Evolutionary conservation across 2,888 invertebrate species (phyloP), one percentile per base, ranked within the genome.

Genomic region (Brachypalpus laphriformis): DNA sequence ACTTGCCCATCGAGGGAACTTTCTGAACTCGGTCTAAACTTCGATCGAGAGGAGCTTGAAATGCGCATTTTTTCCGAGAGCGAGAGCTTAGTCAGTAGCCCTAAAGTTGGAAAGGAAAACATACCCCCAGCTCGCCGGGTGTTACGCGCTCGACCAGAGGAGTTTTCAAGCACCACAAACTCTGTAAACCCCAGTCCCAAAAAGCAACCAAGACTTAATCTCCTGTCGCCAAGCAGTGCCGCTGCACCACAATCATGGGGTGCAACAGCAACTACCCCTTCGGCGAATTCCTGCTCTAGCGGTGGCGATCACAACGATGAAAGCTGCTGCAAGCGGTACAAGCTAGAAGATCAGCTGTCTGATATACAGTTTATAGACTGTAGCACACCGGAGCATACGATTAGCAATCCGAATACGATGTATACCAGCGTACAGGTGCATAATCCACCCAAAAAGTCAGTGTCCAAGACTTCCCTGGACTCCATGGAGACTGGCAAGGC

Each of bases 1-100:
- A 91, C 92, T 11, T 92, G 92, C 75, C 91, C 92, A 3, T 92
- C 92, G 14, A 91, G 95, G 25, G 97, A 97, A 92, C 93, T 97
- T 65, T 96, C 96, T n/a, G 97, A 96, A 90, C 95, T 97, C 91
- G 94, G 96, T 25, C 93, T 97, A 40, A 96, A 97, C 63, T 96
- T 97, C 88, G 96, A 97, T 85, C 94, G 97, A 56, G 97, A 97
- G 89, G 97, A 97, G 90, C 93, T 96, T 0, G 97, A 97, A 92
- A 95, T 96, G 94, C 94, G 96, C 89, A 97, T 97, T 92, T 97
- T 97, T 91, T 96, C 96, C n/a, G 97, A 97, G 89, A 97, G 97
- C 90, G 97, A 97, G 89, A 94, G 95, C 80, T 90, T 94, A 54
- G 94, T 95, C 0, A 93, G 93, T 80, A 94, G 94, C 74, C 94